A percentile compares a stretch with the other conserved stretches of the same genome.
phyloP scores from a whole-genome alignment of 2,797 vertebrate species.

The Tachyglossus aculeatus region DNA sequence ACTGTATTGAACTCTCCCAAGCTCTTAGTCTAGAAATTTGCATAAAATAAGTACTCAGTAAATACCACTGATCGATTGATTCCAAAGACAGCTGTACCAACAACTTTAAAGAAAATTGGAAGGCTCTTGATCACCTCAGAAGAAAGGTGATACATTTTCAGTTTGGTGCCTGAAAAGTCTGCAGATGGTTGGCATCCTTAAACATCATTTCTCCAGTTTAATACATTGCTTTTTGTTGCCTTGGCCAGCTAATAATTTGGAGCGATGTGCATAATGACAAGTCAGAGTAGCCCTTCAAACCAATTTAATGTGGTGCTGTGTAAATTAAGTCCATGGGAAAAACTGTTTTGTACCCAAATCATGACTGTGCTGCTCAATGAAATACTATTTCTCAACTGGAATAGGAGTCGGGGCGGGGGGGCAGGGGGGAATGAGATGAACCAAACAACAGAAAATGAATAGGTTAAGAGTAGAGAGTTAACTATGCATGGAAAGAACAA shows the following conservation, averaged over 20 bases:
- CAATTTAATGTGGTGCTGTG: background rate
- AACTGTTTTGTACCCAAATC: no score
- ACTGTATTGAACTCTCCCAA: no score
- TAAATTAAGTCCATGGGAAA: background rate
- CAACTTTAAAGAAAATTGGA: background rate
- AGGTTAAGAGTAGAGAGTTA: no score
- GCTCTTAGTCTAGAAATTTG: no score
- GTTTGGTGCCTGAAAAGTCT: background rate
- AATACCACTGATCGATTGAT: no score
- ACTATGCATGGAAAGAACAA: no score
- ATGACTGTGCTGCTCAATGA: no score
- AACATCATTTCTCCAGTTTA: background rate
- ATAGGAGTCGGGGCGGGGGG: no score
- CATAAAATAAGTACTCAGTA: no score
- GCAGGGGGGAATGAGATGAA: no score
- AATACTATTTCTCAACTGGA: no score
- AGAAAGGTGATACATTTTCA: background rate
- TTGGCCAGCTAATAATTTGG: background rate
- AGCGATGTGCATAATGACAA: background rate
- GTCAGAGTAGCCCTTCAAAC: background rate
- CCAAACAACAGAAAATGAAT: no score
- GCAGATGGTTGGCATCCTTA: background rate
- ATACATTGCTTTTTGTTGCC: background rate
- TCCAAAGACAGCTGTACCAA: background rate
- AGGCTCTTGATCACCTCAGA: background rate